Evolutionary conservation across 2,797 vertebrate genomes (phyloP).

Genomic region (Gymnocypris eckloni): DNA sequence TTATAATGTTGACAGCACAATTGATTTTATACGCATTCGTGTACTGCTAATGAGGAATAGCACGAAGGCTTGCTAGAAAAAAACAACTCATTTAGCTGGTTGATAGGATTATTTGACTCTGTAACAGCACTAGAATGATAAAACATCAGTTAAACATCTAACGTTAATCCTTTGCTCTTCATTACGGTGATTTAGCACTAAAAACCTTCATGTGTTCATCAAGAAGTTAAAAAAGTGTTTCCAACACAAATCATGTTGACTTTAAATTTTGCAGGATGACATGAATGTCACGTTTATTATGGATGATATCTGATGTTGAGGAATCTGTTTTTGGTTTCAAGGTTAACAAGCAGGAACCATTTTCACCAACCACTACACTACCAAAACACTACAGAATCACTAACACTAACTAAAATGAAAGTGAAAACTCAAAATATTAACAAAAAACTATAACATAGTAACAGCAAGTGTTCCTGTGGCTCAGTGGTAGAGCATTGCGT

Average conservation of each 20-base stretch:
- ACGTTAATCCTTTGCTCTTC: background rate
- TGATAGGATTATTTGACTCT: background rate
- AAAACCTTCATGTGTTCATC: background rate
- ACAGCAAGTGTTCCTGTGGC: too few relatives aligned
- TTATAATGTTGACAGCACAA: conserved; percentile 2
- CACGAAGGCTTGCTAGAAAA: background rate
- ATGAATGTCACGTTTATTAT: background rate
- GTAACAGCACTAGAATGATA: background rate
- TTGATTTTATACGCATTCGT: background rate
- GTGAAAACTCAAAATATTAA: too few relatives aligned
- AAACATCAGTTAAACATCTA: background rate
- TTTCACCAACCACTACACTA: too few relatives aligned
- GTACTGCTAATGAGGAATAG: background rate
- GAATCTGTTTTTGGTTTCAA: background rate
- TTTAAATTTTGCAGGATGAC: background rate
- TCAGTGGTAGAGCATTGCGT: too few relatives aligned
- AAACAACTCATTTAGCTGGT: background rate
- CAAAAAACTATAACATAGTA: too few relatives aligned
- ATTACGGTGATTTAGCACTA: background rate
- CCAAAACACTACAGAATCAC: too few relatives aligned
- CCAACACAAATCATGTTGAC: background rate
- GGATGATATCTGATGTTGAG: background rate
- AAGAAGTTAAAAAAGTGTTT: background rate
- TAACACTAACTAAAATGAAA: too few relatives aligned
- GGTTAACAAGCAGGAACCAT: background rate